Evolutionary conservation across 2,797 vertebrate genomes (phyloP).

Genomic region (Pygocentrus nattereri): DNA sequence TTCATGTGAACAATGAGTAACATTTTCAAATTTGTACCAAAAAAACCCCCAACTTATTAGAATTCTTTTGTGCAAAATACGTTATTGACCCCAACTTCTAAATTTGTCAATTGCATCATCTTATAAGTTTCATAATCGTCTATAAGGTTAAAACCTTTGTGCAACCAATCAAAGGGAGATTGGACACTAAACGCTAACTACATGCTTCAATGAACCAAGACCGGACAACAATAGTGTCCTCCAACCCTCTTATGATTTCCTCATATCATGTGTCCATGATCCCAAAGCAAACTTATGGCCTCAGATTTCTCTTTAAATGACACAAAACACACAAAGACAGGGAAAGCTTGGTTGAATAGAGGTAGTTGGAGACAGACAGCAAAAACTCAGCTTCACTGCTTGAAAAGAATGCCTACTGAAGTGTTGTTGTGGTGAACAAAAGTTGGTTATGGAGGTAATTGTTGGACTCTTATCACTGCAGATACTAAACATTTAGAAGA

Average conservation of each 20-base stretch:
- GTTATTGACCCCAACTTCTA: slow-evolving; percentile 15
- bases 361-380: slow-evolving; percentile 8
- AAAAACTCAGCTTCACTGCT: background rate
- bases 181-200: slow-evolving; percentile 78
- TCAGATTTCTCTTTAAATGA: slow-evolving; percentile 37
- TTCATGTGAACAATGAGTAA: slow-evolving; percentile 36
- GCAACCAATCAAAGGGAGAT: slow-evolving; percentile 58
- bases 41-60: slow-evolving; percentile 32
- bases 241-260: slow-evolving; percentile 40
- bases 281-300: slow-evolving; percentile 33
- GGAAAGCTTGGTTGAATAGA: background rate
- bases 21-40: slow-evolving; percentile 38
- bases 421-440: slow-evolving; percentile 16
- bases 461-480: slow-evolving; percentile 15
- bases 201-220: slow-evolving; percentile 79
- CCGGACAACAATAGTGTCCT: slow-evolving; percentile 66
- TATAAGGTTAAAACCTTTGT: slow-evolving; percentile 49
- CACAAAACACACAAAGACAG: background rate
- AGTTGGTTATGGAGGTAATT: slow-evolving; percentile 19
- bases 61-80: slow-evolving; percentile 25
- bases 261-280: slow-evolving; percentile 39
- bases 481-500: slow-evolving; percentile 20
- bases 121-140: no score
- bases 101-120: slow-evolving; percentile 36
- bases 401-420: background rate